phyloP scores from a whole-genome alignment of 2,113 vertebrate species.

The Redunca redunca region DNA sequence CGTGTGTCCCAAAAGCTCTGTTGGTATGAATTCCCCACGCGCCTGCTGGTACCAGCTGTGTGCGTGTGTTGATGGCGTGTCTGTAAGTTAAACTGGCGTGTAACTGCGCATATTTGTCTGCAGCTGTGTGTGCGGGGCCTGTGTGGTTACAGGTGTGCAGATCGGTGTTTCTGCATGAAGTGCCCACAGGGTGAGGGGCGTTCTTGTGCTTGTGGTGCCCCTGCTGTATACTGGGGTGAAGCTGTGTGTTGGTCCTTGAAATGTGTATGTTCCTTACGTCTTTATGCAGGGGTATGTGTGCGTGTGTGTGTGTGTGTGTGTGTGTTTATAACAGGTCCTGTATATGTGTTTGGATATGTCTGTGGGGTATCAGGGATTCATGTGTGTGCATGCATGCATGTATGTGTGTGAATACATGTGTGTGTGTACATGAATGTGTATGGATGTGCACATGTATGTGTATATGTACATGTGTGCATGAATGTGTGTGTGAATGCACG shows the following conservation, averaged over 20 bases:
- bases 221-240: neutral
- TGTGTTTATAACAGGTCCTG: fast-evolving
- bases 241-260: too few species aligned
- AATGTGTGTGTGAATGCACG: fast-evolving
- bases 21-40: fast-evolving
- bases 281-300: neutral
- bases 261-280: fast-evolving
- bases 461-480: neutral
- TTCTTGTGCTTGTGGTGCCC: fast-evolving
- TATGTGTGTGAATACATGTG: neutral
- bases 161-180: fast-evolving
- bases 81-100: fast-evolving
- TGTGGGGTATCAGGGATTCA: fast-evolving
- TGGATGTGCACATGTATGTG: fast-evolving
- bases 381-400: fast-evolving
- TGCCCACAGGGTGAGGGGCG: fast-evolving
- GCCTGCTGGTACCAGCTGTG: fast-evolving
- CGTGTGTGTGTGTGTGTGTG: neutral
- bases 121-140: fast-evolving
- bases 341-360: fast-evolving
- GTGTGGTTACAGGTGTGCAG: fast-evolving
- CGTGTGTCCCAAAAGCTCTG: fast-evolving
- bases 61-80: fast-evolving
- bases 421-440: neutral
- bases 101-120: fast-evolving